Percentiles rank a stretch among this genome's conserved stretches.
phyloP scores from a whole-genome alignment of 2,113 vertebrate genomes.

The Ceyx margarethae region DNA sequence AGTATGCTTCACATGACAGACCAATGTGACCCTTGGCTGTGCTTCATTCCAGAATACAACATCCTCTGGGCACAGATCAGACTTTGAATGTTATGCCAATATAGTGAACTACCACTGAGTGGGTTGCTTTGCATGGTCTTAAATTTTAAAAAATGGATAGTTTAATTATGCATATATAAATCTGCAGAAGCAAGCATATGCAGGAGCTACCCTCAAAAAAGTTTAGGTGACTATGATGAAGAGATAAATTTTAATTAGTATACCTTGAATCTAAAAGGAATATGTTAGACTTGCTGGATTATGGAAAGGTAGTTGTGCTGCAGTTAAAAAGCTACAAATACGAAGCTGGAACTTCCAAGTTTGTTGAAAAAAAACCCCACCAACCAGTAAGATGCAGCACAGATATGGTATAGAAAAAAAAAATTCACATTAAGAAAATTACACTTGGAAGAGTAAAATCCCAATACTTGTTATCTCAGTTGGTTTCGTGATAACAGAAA shows the following conservation, averaged over 20 bases:
- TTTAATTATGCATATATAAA: background rate
- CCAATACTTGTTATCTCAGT: background rate
- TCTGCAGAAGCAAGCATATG: background rate
- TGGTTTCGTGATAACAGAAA: background rate
- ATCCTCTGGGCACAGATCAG: background rate
- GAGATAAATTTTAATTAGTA: background rate
- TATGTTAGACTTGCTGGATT: background rate
- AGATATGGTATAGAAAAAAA: background rate
- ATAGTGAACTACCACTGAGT: background rate
- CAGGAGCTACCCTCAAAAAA: background rate
- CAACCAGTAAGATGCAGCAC: background rate
- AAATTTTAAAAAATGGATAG: background rate
- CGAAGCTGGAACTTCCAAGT: background rate
- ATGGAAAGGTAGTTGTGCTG: background rate
- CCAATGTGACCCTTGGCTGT: background rate
- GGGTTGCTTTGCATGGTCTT: background rate
- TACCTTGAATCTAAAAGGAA: background rate
- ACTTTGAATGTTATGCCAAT: background rate
- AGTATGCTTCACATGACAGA: background rate
- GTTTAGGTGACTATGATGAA: background rate
- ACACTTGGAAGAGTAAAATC: background rate
- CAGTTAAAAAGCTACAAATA: background rate
- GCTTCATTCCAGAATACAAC: background rate
- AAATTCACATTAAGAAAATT: background rate
- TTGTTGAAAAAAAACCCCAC: background rate